Base-by-base conservation (phyloP, 1,140 invertebrate species). In the Aculops lycopersici region DNA sequence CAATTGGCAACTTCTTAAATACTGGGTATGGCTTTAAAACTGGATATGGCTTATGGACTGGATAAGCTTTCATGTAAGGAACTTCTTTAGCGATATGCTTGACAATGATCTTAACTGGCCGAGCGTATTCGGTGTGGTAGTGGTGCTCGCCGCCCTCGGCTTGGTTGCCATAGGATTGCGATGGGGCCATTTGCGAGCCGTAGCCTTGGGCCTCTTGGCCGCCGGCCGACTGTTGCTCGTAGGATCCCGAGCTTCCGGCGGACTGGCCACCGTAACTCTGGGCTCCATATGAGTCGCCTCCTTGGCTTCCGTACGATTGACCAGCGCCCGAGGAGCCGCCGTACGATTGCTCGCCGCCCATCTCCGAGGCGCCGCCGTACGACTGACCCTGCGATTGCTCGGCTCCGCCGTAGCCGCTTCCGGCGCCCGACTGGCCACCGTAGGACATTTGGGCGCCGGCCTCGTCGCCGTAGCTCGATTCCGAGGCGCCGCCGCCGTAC, bases 1-100 rank as follows among this genome's bases (percentile, higher is more conserved):
- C 45, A 12, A 47, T 43, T 17, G 45, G 45, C 15, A 47, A 35
- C 17, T 43, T 40, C 31, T 47, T 47, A 20, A 47, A 47, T 8
- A 47, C 39, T 17, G 45, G 45, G 36, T 45, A 45, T 16, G 42
- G 15, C 24, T 43, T 43, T 14, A 18, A 21, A 8, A 39, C 20
- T 12, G 13, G 17, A 19, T 13, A 37, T 16, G 17, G 17, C 37
- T 47, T 47, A 21, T 42, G 38, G n/a, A 47, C 45, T 36, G 45
- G 45, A 41, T 47, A 47, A 16, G 45, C 42, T 37, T 47, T 47
- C 20, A 43, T 37, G 18, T 47, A 47, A 13, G 45, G 45, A 20
- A 47, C 40, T 18, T 47, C 42, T 36, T 47, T 47, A 5, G 45
- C 45, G 16, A 47, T 41, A 21, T 47, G 45, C 20, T 47, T 47